phyloP scores from a whole-genome alignment of 2,113 vertebrate species.

The Eupsittula cactorum region DNA sequence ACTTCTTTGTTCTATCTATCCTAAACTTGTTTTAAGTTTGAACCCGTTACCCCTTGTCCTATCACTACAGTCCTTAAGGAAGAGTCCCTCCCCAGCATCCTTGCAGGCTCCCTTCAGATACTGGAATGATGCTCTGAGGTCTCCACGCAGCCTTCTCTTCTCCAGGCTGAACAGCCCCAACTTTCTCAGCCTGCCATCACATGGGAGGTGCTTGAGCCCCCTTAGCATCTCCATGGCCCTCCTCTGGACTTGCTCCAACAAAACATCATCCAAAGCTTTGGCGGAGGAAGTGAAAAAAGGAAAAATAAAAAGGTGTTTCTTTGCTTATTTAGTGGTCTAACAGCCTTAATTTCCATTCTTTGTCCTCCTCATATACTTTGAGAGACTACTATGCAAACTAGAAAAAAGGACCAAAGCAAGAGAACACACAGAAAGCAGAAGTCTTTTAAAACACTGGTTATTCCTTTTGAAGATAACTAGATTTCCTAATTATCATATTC shows the following conservation, averaged over 20 bases:
- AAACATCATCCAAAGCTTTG: background rate
- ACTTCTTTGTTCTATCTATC: background rate
- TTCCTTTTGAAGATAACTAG: background rate
- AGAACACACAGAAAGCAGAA: background rate
- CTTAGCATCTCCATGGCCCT: background rate
- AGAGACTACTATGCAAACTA: background rate
- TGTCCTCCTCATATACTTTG: background rate
- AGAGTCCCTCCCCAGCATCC: background rate
- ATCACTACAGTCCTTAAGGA: background rate
- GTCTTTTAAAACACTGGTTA: background rate
- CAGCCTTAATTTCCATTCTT: background rate
- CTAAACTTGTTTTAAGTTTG: background rate
- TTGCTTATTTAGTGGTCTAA: background rate
- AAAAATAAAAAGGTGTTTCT: background rate
- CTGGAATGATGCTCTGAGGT: background rate
- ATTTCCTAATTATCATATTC: background rate
- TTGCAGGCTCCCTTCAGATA: background rate
- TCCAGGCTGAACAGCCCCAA: background rate
- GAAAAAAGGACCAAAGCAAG: background rate
- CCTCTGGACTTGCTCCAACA: background rate
- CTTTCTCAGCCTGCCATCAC: background rate
- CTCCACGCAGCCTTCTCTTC: background rate
- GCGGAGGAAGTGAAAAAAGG: background rate
- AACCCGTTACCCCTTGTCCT: background rate
- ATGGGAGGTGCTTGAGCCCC: background rate